Conservation (phyloP, 2,113 vertebrate genomes). For the Vicugna pacos region DNA sequence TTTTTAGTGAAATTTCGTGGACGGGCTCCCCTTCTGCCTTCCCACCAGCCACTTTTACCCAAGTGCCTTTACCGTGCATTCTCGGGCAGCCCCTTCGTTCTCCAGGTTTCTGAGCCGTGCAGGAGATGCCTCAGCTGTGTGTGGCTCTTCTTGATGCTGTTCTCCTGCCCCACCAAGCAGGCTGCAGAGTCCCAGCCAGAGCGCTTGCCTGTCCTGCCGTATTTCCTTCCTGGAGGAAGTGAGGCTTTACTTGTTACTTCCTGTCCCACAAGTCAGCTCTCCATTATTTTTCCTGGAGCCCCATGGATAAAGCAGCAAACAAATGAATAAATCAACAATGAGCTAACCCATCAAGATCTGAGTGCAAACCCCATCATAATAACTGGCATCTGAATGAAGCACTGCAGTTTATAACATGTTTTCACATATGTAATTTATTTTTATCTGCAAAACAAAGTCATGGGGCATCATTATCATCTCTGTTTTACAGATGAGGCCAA, state of each 20-base stretch:
- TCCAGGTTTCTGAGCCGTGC: background rate
- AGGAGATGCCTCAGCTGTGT: background rate
- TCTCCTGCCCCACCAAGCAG: background rate
- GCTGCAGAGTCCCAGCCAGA: background rate
- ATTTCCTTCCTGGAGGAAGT: background rate
- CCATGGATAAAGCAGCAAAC: conserved; percentile 54
- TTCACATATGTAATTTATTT: conserved; percentile 60
- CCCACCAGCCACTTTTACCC: background rate
- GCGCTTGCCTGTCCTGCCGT: background rate
- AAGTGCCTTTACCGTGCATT: background rate
- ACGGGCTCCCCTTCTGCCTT: background rate
- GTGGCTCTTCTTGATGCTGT: background rate
- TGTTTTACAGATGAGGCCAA: conserved; percentile 55
- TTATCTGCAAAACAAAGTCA: conserved; percentile 67
- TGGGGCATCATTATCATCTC: conserved; percentile 35
- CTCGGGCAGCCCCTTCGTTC: background rate
- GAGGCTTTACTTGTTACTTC: background rate
- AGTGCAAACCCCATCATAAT: background rate
- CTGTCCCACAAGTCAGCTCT: conserved; percentile 30
- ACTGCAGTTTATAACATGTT: background rate
- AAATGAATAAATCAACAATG: conserved; percentile 70
- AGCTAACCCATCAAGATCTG: conserved; percentile 1
- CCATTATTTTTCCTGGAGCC: background rate
- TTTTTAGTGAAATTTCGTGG: background rate
- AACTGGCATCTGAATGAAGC: conserved; percentile 9